Base-by-base conservation (phyloP, 2,113 vertebrate genomes). In the Eleginops maclovinus region DNA sequence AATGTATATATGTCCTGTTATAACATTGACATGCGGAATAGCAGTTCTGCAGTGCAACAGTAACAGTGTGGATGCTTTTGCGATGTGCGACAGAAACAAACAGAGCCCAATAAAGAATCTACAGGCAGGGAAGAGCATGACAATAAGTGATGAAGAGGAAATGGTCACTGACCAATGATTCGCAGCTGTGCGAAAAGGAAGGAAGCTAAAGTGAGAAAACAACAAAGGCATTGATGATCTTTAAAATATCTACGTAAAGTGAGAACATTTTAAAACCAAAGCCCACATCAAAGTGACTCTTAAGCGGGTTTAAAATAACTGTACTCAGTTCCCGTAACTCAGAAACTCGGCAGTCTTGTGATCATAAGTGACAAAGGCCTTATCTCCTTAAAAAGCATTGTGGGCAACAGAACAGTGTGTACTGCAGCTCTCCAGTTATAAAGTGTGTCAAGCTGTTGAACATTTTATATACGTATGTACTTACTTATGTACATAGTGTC, bases 181-280 rank as follows among this genome's bases (percentile, higher is more conserved):
- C 13, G 40, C 82, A 83, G 69, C 71, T 85, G 78, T 77, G 49
- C 8, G 0, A 14, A n/a, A 13, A 5, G 17, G 13, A 22, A 76
- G 72, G 84, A 86, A 80, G 44, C 28, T n/a, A 43, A 15, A n/a
- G 65, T 65, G 31, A 67, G 65, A 88, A 64, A 79, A 60, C 24
- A 11, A 36, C 21, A 7, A 54, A 73, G 14, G 19, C 1, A 10
- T 2, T 40, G 50, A 64, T 43, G n/a, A n/a, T 61, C 8, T 36
- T 40, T 7, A 8, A 73, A 49, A 64, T 80, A 65, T 15, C 67
- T 19, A 21, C 2, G 7, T 15, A 11, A 11, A 14, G 17, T 53
- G 49, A 63, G 19, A 77, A 58, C 16, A 10, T 3, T 21, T 72
- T 6, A 9, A 72, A 80, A 19, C 26, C 14, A 72, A 55, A 76